phyloP scores from a whole-genome alignment of 2,113 vertebrate species.

The Ardeotis arabs region DNA sequence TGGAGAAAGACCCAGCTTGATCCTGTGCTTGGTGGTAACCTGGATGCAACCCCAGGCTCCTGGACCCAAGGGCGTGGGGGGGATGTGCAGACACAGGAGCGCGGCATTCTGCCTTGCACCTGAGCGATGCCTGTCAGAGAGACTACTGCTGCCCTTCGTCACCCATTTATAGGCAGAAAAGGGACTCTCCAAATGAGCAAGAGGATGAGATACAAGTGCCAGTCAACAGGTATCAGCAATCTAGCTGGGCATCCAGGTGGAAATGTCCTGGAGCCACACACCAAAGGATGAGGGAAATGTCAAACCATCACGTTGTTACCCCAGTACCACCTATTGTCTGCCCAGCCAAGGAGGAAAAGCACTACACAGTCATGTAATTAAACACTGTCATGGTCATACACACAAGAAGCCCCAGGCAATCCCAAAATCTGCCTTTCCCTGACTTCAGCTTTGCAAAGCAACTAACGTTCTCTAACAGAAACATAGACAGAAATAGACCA shows the following conservation, averaged over 20 bases:
- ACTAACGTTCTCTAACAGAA: not conserved
- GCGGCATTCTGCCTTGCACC: not conserved
- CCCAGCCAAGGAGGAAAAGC: not conserved
- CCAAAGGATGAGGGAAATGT: not conserved
- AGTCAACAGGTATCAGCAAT: not conserved
- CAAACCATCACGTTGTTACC: accelerated
- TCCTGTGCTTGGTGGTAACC: not conserved
- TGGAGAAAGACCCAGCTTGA: not conserved
- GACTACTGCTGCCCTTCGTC: too few relatives aligned
- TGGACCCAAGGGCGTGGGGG: not conserved
- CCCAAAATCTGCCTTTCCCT: not conserved
- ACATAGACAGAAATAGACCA: accelerated
- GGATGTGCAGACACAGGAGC: not conserved
- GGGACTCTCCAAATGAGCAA: not conserved
- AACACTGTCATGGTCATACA: accelerated
- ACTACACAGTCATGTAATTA: not conserved
- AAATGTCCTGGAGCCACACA: not conserved
- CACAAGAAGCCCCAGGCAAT: not conserved
- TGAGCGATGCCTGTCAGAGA: accelerated
- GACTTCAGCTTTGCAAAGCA: not conserved
- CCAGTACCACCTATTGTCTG: not conserved
- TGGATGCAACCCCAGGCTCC: accelerated
- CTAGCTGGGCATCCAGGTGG: not conserved
- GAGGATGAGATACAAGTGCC: not conserved
- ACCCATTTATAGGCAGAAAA: not conserved